These are phyloP conservation scores for Amazona guildingii DNA, from an alignment of 2,113 vertebrate species.

Conservation along the genomic window DNA sequence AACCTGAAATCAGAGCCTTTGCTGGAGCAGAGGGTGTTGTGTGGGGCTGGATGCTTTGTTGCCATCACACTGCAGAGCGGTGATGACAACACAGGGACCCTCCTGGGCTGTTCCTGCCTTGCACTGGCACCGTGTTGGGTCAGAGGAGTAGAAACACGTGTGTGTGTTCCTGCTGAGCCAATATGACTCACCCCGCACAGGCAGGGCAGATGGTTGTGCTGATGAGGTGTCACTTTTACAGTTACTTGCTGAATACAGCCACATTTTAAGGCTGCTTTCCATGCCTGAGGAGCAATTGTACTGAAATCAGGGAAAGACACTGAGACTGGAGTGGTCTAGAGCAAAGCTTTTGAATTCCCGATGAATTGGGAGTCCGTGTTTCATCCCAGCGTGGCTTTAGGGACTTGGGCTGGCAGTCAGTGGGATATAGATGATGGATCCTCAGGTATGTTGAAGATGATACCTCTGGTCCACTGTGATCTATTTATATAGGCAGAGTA, in stretches of 20 bases:
- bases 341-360: not conserved
- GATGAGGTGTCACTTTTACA: conserved; percentile 41
- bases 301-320: not conserved
- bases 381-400: not conserved
- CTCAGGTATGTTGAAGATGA: not conserved
- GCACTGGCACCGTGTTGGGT: not conserved
- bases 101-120: not conserved
- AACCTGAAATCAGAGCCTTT: not conserved
- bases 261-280: not conserved
- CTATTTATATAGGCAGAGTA: not conserved
- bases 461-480: not conserved
- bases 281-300: not conserved
- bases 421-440: not conserved
- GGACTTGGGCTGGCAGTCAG: not conserved
- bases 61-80: not conserved
- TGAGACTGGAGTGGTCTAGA: not conserved
- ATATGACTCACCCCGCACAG: not conserved
- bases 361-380: fast-evolving
- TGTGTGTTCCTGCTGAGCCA: not conserved
- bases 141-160: not conserved
- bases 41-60: not conserved
- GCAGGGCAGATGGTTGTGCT: not conserved
- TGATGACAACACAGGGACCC: not conserved
- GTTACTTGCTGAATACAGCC: not conserved
- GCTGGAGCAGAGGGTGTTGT: not conserved